Base-by-base conservation (phyloP, 2,113 vertebrate genomes). In the Haemorhous mexicanus region DNA sequence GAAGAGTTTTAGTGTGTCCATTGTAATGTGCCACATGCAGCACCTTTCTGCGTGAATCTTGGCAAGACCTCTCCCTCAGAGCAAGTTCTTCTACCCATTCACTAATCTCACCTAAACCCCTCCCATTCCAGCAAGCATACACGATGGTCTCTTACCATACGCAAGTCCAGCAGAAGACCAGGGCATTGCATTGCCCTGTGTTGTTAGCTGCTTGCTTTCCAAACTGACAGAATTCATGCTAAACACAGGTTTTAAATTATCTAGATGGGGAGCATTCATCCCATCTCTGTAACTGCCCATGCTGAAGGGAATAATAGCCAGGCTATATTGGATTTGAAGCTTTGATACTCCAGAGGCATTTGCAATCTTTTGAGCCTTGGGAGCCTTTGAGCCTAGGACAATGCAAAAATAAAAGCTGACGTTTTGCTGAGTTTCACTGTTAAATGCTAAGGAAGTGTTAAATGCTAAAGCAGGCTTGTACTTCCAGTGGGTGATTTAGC, bases 371-470 rank as follows among this genome's bases (percentile, higher is more conserved):
- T 85, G 87, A 95, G 66, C 87, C 82, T 56, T 61, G 37, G 32
- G 67, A 93, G 63, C 68, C 64, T 87, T 70, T 33, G 50, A 83
- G 79, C 39, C 28, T 32, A 84, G 76, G 79, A 90, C 50, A 90
- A 93, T 87, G 75, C 20, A 80, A 77, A 95, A 95, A 73, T 27
- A 91, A 93, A 91, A 89, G 49, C 81, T 69, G 35, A 22, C 0
- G 2, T 74, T 93, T 68, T 76, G 41, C 81, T 53, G 78, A 62
- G 20, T 91, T 95, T 82, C 4, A 4, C 70, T 82, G 78, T 77
- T 81, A 90, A 90, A 95, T 67, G 87, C 70, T 81, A 84, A 87
- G 85, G 58, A 95, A 82, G 58, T 35, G 79, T 85, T 90, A 94
- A 93, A 78, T 56, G 79, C 72, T 95, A 67, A 93, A 77, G 63